These are phyloP conservation scores for Dendrocincla tyrannina DNA, from an alignment of 2,797 vertebrate genomes.

Conservation along the genomic window DNA sequence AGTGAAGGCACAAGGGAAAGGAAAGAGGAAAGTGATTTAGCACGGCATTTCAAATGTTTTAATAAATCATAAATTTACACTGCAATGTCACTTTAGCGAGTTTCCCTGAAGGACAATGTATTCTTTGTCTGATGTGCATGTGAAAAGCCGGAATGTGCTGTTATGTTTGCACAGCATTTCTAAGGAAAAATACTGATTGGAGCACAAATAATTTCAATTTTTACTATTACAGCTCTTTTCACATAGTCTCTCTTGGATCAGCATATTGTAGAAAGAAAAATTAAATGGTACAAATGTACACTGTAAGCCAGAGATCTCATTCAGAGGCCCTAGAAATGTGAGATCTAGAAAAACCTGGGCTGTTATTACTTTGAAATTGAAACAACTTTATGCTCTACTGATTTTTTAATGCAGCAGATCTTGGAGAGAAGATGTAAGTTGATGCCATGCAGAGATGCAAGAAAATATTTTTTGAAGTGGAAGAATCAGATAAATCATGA, in stretches of 20 bases:
- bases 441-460: slow-evolving; percentile 44
- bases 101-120: not conserved
- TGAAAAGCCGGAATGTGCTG: not conserved
- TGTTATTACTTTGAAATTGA: slow-evolving; percentile 8
- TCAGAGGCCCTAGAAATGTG: not conserved
- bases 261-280: not conserved
- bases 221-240: not conserved
- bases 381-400: slow-evolving; percentile 53
- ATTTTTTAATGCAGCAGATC: slow-evolving; percentile 50
- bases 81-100: not conserved
- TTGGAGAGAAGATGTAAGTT: slow-evolving; percentile 49
- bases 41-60: slow-evolving; percentile 16
- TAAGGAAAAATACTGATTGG: not conserved
- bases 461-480: slow-evolving; percentile 57
- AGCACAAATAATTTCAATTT: not conserved
- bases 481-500: slow-evolving; percentile 62
- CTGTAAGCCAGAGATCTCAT: not conserved
- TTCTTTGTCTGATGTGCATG: not conserved
- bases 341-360: not conserved
- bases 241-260: not conserved
- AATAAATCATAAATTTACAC: slow-evolving; percentile 50
- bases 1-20: not conserved
- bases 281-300: not conserved
- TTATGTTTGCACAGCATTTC: not conserved
- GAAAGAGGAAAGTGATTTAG: not conserved